These are phyloP conservation scores for Threskiornis aethiopicus DNA, from an alignment of 2,797 vertebrate genomes.

Conservation along the genomic window DNA sequence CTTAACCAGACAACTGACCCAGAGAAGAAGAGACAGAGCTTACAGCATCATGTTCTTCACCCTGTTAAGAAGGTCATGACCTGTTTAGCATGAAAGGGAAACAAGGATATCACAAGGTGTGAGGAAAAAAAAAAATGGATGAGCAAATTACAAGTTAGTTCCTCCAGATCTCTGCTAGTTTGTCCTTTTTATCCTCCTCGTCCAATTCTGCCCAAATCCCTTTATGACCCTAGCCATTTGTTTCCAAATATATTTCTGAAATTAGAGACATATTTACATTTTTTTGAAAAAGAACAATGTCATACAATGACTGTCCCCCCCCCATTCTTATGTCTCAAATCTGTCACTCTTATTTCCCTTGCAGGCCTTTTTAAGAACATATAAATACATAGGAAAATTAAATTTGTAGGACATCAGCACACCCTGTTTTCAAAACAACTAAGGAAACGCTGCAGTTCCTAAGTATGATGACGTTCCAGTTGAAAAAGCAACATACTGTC, in stretches of 20 bases:
- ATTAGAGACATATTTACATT: neutral
- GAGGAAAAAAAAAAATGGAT: neutral
- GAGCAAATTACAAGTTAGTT: neutral
- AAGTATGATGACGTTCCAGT: neutral
- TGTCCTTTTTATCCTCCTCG: neutral
- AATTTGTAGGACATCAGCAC: neutral
- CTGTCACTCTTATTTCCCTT: neutral
- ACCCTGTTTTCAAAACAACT: neutral
- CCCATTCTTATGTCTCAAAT: neutral
- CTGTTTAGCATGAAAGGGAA: neutral
- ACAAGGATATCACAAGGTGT: neutral
- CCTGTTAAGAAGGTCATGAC: neutral
- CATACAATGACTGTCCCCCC: neutral
- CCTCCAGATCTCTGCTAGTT: neutral
- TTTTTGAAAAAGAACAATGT: fast-evolving
- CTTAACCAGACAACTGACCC: neutral
- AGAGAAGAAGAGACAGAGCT: neutral
- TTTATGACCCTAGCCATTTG: neutral
- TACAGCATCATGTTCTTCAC: neutral
- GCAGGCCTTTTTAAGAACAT: neutral
- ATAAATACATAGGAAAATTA: neutral
- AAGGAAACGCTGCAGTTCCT: neutral
- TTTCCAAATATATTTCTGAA: neutral
- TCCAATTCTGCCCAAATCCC: neutral
- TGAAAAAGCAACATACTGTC: neutral